These are phyloP conservation scores for Speoplatyrhinus poulsoni DNA, from an alignment of 2,113 vertebrate species.

Conservation along the genomic window DNA sequence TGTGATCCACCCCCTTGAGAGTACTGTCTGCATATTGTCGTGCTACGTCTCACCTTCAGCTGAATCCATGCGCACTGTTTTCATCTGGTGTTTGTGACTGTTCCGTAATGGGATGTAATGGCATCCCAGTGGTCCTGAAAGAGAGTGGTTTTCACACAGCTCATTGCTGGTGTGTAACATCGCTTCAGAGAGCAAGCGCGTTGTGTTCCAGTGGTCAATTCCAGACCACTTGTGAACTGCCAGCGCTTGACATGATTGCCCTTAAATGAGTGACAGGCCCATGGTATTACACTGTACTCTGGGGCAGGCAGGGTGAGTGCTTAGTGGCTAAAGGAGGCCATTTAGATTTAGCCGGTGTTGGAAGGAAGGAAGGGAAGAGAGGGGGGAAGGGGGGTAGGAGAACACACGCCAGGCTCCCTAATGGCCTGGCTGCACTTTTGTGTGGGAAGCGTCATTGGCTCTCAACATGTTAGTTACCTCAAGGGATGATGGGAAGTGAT, in stretches of 20 bases:
- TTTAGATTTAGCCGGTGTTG: slow-evolving; percentile 10
- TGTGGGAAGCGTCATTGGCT: slow-evolving; percentile 7
- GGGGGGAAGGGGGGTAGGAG: slow-evolving; percentile 2
- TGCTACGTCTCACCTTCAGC: slow-evolving; percentile 14
- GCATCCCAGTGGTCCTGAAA: slow-evolving; percentile 30
- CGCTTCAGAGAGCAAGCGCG: slow-evolving; percentile 28
- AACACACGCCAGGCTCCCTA: slow-evolving; percentile 14
- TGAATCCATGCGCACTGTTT: slow-evolving; percentile 23
- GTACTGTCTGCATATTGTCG: slow-evolving; percentile 5
- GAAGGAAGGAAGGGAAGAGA: slow-evolving; percentile 6
- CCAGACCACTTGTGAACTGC: slow-evolving; percentile 5
- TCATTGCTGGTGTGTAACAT: slow-evolving; percentile 23
- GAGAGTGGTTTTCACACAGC: slow-evolving; percentile 43
- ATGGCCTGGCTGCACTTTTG: background rate
- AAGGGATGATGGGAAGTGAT: slow-evolving; percentile 29
- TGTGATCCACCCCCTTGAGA: slow-evolving; percentile 17
- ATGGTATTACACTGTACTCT: slow-evolving; percentile 17
- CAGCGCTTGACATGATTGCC: slow-evolving; percentile 50
- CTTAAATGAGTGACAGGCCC: slow-evolving; percentile 46
- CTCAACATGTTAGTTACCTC: background rate
- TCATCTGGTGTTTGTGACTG: slow-evolving; percentile 24
- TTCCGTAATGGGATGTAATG: slow-evolving; percentile 25
- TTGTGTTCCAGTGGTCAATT: slow-evolving; percentile 1
- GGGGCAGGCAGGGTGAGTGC: slow-evolving; percentile 12
- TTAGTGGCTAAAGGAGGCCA: slow-evolving; percentile 21